Conservation (phyloP, 2,888 invertebrate species). For the Macrosiphum euphorbiae region DNA sequence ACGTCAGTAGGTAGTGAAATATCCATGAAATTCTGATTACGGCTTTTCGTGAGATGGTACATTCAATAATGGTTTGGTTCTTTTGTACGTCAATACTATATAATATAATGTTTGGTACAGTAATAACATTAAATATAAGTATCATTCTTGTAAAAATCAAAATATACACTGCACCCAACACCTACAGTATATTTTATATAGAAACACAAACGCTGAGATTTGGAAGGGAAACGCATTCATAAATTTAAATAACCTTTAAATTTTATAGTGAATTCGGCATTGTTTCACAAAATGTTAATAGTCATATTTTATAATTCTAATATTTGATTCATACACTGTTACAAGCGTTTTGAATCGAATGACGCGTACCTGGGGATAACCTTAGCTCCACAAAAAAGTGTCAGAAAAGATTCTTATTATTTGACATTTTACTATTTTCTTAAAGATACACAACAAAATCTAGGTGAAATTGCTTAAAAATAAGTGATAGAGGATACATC, state of each 20-base stretch:
- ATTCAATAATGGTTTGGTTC: not conserved
- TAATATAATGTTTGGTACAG: not conserved
- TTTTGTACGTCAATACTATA: not conserved
- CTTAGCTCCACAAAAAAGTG: too few species aligned
- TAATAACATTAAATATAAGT: not conserved
- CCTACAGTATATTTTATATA: not conserved
- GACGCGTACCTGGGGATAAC: not conserved
- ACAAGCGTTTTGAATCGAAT: not conserved
- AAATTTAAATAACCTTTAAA: constrained; percentile 2
- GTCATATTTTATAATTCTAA: not conserved
- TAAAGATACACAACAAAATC: too few species aligned
- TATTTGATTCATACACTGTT: not conserved
- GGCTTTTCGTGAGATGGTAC: not conserved
- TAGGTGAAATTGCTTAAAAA: too few species aligned
- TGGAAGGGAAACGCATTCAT: not conserved
- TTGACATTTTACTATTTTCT: too few species aligned
- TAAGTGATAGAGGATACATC: too few species aligned
- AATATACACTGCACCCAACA: not conserved
- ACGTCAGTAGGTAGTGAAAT: not conserved
- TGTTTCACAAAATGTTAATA: not conserved
- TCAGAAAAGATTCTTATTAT: too few species aligned
- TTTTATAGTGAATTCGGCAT: not conserved
- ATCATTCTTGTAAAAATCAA: not conserved
- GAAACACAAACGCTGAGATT: not conserved
- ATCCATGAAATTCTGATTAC: not conserved